Conservation (phyloP, 2,888 invertebrate species). For the Heliconius sara region DNA sequence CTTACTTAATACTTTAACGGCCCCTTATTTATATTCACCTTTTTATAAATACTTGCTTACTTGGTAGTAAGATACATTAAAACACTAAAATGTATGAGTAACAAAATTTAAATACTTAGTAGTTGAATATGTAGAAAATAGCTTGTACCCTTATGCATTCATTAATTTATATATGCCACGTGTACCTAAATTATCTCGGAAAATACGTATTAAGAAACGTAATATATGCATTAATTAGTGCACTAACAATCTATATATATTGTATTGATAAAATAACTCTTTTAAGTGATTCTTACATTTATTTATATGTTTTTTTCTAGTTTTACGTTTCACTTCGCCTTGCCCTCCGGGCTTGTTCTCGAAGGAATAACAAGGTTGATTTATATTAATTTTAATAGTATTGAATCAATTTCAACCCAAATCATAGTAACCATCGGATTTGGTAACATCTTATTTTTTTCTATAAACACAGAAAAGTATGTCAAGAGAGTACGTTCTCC, state of each 20-base stretch:
- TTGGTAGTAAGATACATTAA: neutral
- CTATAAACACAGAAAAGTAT: too few relatives aligned
- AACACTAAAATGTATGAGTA: neutral
- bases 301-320: too few relatives aligned
- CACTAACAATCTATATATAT: neutral
- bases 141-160: constrained; percentile 23
- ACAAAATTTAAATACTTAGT: constrained; percentile 27
- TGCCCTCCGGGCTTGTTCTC: too few relatives aligned
- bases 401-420: too few relatives aligned
- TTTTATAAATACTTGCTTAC: neutral
- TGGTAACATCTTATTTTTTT: too few relatives aligned
- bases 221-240: neutral
- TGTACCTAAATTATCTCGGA: constrained; percentile 38
- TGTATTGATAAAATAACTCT: neutral
- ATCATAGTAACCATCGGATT: too few relatives aligned
- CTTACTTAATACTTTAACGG: too few relatives aligned
- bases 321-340: too few relatives aligned
- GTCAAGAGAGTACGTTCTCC: too few relatives aligned
- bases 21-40: neutral
- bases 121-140: constrained; percentile 33
- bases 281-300: too few relatives aligned
- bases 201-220: constrained; percentile 15
- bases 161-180: constrained; percentile 46
- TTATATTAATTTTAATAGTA: too few relatives aligned
- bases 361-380: too few relatives aligned